Base-by-base conservation (phyloP, 1,140 invertebrate species). In the Panagrolaimus sp. region DNA sequence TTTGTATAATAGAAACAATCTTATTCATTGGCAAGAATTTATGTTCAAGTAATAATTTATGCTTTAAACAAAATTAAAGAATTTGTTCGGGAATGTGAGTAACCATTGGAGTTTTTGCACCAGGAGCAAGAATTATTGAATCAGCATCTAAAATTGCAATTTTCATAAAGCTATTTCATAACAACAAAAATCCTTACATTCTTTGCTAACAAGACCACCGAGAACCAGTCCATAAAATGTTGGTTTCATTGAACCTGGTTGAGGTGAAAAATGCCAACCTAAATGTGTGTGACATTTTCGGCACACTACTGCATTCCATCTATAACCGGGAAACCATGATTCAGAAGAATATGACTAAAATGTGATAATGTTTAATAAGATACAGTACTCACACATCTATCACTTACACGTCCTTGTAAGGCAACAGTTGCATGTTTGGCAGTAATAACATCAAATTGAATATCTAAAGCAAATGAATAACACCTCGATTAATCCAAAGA, bases 401-500 rank as follows among this genome's bases (percentile, higher is more conserved):
- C n/a, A 20, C 51, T 57, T 4, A 57, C 51, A 14, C 4, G 3
- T 57, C 51, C 51, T 5, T 57, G 51, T 0, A 57, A 8, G 0
- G 9, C n/a, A 1, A 16, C 51, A 20, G 20, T 57, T 1, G 51
- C 51, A 20, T 57, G 20, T n/a, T 57, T 27, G 4, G 51, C 11
- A 11, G 51, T 27, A 20, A 57, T 57, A 13, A 57, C 51, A 57
- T 57, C 51, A 23, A 57, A 57, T 57, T 57, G 51, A n/a, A 57
- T 57, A 16, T 57, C 51, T 57, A n/a, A 57, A 57, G n/a, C n/a
- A 57, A 20, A 57, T 27, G 20, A 23, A 57, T 13, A 16, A 57
- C 9, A n/a, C n/a, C n/a, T n/a, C n/a, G n/a, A n/a, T n/a, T n/a
- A n/a, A n/a, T n/a, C n/a, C n/a, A n/a, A 11, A 8, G 11, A 57